Evolutionary conservation across 1,140 invertebrate species (phyloP).

Genomic region (Ridgeia piscesae): DNA sequence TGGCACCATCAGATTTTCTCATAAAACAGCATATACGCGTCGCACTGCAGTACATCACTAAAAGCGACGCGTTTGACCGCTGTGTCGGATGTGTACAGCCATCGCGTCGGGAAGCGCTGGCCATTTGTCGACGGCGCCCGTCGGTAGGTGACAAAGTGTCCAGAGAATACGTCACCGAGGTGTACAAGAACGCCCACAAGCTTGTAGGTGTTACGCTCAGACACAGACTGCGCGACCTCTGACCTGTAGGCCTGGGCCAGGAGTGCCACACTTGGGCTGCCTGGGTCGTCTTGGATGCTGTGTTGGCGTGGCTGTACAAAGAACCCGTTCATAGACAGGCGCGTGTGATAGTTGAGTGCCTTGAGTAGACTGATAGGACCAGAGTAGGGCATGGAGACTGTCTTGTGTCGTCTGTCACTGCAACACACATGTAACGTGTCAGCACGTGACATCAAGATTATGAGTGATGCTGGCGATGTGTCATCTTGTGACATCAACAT

Average conservation of each 20-base stretch:
- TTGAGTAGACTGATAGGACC: slow-evolving; percentile 48
- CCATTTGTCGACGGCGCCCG: slow-evolving; percentile 61
- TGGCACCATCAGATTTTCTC: slow-evolving; percentile 46
- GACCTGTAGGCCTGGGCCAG: slow-evolving; percentile 23
- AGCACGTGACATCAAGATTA: background rate
- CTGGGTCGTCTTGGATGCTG: slow-evolving; percentile 48
- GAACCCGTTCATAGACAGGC: slow-evolving; percentile 42
- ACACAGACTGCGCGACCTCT: background rate
- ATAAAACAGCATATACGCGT: slow-evolving; percentile 63
- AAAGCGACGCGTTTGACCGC: slow-evolving; percentile 50
- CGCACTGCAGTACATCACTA: slow-evolving; percentile 53
- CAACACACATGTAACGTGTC: background rate
- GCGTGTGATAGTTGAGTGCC: slow-evolving; percentile 49
- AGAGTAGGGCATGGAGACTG: slow-evolving; percentile 29
- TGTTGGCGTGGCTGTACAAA: slow-evolving; percentile 43
- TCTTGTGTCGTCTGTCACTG: background rate
- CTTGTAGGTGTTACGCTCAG: slow-evolving; percentile 63
- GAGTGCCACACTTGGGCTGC: background rate
- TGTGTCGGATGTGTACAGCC: slow-evolving; percentile 54
- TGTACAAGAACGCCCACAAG: slow-evolving; percentile 86
- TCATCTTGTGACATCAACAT: background rate
- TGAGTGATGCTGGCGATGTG: background rate
- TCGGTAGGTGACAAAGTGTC: slow-evolving; percentile 90
- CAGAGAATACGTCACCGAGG: slow-evolving; percentile 78
- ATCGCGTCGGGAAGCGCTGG: slow-evolving; percentile 25